Evolutionary conservation across 2,888 invertebrate species (phyloP).

Genomic region (Andrena chrysosceles): DNA sequence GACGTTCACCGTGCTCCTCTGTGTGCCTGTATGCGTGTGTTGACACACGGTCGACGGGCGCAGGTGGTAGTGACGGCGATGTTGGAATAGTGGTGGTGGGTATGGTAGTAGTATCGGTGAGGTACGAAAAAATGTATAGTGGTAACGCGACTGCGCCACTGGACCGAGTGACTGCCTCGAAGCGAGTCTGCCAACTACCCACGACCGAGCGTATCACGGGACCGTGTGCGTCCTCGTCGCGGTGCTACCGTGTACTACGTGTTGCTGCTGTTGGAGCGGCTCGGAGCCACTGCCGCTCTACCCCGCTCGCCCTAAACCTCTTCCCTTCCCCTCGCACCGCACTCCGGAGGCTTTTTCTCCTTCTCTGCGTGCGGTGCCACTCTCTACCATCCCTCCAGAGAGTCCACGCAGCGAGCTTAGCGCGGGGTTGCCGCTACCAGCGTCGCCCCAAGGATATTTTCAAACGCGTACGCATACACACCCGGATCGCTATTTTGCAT

Average conservation of each 20-base stretch:
- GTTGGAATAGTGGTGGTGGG: constrained; percentile 29
- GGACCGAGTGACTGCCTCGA: constrained; percentile 50
- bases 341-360: constrained; percentile 18
- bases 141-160: constrained; percentile 64
- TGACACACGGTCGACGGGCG: constrained; percentile 48
- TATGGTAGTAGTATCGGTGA: constrained; percentile 42
- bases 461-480: constrained; percentile 20
- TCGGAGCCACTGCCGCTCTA: constrained; percentile 57
- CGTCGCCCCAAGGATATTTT: constrained; percentile 60
- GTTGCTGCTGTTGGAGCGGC: constrained; percentile 66
- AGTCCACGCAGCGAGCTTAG: constrained; percentile 30
- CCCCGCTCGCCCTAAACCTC: constrained; percentile 11
- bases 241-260: constrained; percentile 68
- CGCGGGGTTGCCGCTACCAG: constrained; percentile 65
- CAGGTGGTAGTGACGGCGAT: constrained; percentile 53
- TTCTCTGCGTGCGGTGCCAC: constrained; percentile 27
- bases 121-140: constrained; percentile 54
- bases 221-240: constrained; percentile 51
- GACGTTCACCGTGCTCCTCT: constrained; percentile 30
- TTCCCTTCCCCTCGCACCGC: neutral
- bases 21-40: constrained; percentile 39
- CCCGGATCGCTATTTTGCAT: neutral
- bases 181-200: constrained; percentile 51
- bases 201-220: constrained; percentile 24
- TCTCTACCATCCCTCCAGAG: constrained; percentile 56